These are phyloP conservation scores for Gambusia affinis DNA, from an alignment of 2,113 vertebrate species.

Conservation along the genomic window DNA sequence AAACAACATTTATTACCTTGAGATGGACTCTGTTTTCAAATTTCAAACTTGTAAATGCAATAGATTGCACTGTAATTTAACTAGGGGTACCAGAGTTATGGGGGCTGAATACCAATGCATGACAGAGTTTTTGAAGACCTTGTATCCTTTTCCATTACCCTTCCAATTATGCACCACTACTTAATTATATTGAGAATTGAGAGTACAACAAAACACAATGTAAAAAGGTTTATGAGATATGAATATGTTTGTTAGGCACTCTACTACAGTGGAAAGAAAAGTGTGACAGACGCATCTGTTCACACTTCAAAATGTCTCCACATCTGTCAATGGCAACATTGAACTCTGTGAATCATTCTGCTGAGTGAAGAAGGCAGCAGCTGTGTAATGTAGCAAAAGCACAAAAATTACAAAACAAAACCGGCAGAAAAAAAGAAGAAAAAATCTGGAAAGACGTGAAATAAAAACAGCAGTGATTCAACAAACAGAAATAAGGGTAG, in stretches of 20 bases:
- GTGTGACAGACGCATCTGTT: background rate
- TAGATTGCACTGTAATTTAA: no score
- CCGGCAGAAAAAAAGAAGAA: constrained; percentile 15
- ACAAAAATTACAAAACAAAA: constrained; percentile 4
- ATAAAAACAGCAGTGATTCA: constrained; percentile 9
- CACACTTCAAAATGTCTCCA: constrained; percentile 14
- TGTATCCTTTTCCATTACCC: no score
- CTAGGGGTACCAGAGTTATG: no score
- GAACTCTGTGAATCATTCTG: constrained; percentile 27
- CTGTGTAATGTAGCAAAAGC: background rate
- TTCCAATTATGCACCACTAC: no score
- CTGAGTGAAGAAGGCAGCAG: constrained; percentile 8
- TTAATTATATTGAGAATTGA: background rate
- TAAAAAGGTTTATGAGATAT: background rate
- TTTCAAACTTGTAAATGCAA: no score
- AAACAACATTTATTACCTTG: no score
- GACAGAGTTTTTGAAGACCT: no score
- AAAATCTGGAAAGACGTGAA: constrained; percentile 8
- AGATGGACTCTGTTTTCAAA: no score
- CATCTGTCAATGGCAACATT: constrained; percentile 7
- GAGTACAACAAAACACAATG: background rate
- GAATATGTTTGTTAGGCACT: background rate
- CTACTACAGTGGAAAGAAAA: background rate
- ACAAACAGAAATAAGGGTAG: constrained; percentile 35
- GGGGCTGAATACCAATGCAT: no score